Evolutionary conservation across 1,140 invertebrate genomes (phyloP).

Genomic region (Acromyrmex heyeri): DNA sequence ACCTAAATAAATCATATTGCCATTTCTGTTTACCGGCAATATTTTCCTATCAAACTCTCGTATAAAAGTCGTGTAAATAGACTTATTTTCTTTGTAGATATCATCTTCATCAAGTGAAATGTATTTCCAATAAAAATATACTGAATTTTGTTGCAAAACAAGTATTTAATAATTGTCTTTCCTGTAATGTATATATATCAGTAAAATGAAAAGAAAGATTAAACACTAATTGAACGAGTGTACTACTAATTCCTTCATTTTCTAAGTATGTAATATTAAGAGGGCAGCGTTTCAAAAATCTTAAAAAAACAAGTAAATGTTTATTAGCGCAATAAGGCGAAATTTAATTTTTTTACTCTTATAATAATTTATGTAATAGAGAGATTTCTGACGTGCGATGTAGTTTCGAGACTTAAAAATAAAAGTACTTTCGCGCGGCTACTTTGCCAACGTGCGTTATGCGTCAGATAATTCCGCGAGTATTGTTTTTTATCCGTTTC

Average conservation of each 20-base stretch:
- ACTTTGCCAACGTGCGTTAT: neutral
- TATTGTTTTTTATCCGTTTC: slow-evolving; percentile 50
- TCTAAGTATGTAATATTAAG: neutral
- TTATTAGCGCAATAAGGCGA: neutral
- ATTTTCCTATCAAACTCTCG: neutral
- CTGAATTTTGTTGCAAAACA: neutral
- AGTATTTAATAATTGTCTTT: neutral
- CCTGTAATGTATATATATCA: neutral
- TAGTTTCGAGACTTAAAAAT: neutral
- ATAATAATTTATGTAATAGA: neutral
- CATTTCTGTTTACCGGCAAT: neutral
- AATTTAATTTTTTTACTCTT: neutral
- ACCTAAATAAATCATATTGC: neutral
- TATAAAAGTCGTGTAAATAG: neutral
- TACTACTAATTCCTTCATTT: neutral
- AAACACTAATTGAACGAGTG: neutral
- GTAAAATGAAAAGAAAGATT: neutral
- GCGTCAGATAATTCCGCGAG: slow-evolving; percentile 30
- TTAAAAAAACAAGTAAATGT: neutral
- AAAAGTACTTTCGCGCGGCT: slow-evolving; percentile 9
- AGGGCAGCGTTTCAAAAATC: neutral
- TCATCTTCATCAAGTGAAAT: neutral
- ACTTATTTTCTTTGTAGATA: neutral
- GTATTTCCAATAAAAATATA: neutral
- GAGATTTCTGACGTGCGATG: slow-evolving; percentile 2